Evolutionary conservation across 2,797 vertebrate genomes (phyloP).

Genomic region (Spinus pinus): DNA sequence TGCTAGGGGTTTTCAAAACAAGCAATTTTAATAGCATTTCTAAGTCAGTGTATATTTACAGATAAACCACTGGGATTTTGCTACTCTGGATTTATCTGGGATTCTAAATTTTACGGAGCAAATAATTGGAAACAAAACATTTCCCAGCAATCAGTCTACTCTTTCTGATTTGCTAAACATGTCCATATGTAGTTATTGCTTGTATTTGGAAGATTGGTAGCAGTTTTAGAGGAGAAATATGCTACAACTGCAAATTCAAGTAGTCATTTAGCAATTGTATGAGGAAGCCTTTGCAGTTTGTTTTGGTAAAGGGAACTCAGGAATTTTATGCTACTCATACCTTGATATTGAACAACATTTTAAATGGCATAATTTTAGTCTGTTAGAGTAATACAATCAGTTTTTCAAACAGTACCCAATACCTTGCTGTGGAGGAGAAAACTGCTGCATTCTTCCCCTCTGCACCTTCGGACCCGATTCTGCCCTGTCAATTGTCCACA

Average conservation of each 20-base stretch:
- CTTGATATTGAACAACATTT: background rate
- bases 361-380: background rate
- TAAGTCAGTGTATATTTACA: background rate
- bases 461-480: background rate
- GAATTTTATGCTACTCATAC: background rate
- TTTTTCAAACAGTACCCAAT: background rate
- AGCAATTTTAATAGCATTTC: background rate
- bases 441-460: background rate
- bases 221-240: constrained; percentile 16
- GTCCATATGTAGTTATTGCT: constrained; percentile 4
- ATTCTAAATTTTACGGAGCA: background rate
- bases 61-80: constrained; percentile 4
- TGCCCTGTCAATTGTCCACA: background rate
- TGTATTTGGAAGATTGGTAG: constrained; percentile 16
- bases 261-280: background rate
- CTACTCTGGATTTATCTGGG: background rate
- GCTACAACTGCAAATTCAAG: constrained; percentile 9
- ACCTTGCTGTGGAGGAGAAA: background rate
- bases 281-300: background rate
- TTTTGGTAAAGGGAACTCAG: background rate
- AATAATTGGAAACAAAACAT: constrained; percentile 47
- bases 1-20: constrained; percentile 44
- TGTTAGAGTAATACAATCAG: background rate
- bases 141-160: constrained; percentile 14
- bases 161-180: constrained; percentile 41